Conservation (phyloP, 2,888 invertebrate species). For the Drosophila mimetica region DNA sequence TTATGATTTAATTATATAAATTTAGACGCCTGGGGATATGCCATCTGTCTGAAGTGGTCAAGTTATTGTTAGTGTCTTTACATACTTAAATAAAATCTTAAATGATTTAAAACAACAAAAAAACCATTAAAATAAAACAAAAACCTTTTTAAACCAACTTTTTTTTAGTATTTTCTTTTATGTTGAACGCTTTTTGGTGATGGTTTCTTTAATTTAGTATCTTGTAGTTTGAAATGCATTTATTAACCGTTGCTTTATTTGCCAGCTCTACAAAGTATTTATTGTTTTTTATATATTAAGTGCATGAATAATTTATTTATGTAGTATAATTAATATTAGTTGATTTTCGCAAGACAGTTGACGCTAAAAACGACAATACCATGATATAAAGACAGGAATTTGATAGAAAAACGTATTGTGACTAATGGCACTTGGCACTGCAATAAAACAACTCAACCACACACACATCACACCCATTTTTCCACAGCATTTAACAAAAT, state of each 20-base stretch:
- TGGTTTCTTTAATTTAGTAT: neutral
- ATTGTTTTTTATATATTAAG: neutral
- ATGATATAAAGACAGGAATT: neutral
- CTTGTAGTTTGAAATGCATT: slow-evolving; percentile 1
- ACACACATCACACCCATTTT: slow-evolving; percentile 2
- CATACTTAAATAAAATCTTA: slow-evolving; percentile 71
- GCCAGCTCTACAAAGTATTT: neutral
- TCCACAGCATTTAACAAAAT: slow-evolving; percentile 10
- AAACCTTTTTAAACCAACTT: slow-evolving; percentile 49
- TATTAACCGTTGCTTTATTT: neutral
- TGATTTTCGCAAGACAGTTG: neutral
- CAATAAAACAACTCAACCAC: neutral
- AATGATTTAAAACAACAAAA: slow-evolving; percentile 64
- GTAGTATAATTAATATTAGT: neutral
- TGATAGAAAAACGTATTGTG: neutral
- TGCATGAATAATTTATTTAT: neutral
- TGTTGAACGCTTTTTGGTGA: slow-evolving; percentile 38
- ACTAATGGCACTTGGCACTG: slow-evolving; percentile 5
- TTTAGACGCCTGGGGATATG: slow-evolving; percentile 35
- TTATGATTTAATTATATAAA: slow-evolving; percentile 30
- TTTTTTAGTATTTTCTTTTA: slow-evolving; percentile 44
- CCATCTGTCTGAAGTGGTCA: slow-evolving; percentile 32
- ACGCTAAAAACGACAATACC: neutral
- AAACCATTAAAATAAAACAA: slow-evolving; percentile 64
- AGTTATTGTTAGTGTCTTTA: slow-evolving; percentile 55